Evolutionary conservation across 2,797 vertebrate genomes (phyloP).

Genomic region (Kryptolebias ocellatus): DNA sequence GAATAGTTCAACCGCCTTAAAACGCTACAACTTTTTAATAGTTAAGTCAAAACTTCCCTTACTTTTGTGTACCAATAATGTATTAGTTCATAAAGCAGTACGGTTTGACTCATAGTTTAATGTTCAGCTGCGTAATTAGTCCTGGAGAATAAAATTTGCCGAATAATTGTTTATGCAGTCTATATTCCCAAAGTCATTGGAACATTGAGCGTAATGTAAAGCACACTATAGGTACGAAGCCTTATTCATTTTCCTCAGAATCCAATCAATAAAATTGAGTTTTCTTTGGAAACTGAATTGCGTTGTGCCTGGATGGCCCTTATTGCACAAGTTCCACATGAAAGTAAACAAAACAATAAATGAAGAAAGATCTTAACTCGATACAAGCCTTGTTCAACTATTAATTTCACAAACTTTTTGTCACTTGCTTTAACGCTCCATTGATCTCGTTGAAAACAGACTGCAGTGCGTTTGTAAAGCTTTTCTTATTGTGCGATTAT

Average conservation of each 20-base stretch:
- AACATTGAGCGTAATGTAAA: conserved; percentile 10
- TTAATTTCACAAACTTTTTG: conserved; percentile 51
- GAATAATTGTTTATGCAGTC: background rate
- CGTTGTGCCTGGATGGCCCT: conserved; percentile 22
- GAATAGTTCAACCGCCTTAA: background rate
- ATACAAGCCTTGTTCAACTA: conserved; percentile 41
- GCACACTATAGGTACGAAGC: background rate
- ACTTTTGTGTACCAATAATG: background rate
- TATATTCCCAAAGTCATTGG: background rate
- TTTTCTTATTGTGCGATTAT: conserved; percentile 16
- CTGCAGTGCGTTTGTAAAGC: conserved; percentile 16
- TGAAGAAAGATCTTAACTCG: conserved; percentile 63
- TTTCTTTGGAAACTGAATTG: conserved; percentile 39
- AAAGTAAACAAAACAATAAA: conserved; percentile 61
- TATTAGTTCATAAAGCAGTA: background rate
- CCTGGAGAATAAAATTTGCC: background rate
- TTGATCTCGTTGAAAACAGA: conserved; percentile 53
- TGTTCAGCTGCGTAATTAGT: conserved; percentile 2
- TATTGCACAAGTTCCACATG: conserved; percentile 17
- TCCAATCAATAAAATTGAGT: conserved; percentile 57
- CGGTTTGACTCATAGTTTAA: background rate
- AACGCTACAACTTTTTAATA: background rate
- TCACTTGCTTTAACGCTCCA: conserved; percentile 45
- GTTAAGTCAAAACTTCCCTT: background rate
- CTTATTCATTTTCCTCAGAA: conserved; percentile 59